phyloP scores from a whole-genome alignment of 2,888 invertebrate genomes.

The Tetragonisca angustula region DNA sequence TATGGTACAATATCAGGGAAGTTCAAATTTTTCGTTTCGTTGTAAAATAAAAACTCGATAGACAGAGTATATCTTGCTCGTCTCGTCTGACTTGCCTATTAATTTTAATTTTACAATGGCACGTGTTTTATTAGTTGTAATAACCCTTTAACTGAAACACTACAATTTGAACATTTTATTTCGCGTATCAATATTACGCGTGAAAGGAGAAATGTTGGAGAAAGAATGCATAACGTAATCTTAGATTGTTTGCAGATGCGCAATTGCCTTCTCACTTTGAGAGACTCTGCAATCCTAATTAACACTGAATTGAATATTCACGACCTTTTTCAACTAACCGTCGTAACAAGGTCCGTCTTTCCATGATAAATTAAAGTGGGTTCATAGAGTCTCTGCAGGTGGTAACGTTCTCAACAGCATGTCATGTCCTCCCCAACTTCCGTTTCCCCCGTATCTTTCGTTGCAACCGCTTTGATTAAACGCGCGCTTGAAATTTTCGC shows the following conservation, averaged over 20 bases:
- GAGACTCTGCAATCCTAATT: slow-evolving; percentile 42
- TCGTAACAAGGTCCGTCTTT: slow-evolving; percentile 24
- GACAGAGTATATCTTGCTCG: no score
- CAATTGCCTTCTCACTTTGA: slow-evolving; percentile 28
- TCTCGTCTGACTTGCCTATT: no score
- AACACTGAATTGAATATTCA: slow-evolving; percentile 61
- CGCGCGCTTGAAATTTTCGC: background rate
- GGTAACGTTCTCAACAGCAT: slow-evolving; percentile 20
- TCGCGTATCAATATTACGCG: no score
- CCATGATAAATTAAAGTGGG: slow-evolving; percentile 53
- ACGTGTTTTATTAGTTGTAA: no score
- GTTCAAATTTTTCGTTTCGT: no score
- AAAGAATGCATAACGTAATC: slow-evolving; percentile 5
- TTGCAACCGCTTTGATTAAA: slow-evolving; percentile 27
- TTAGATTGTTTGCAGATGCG: slow-evolving; percentile 14
- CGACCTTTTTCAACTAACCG: slow-evolving; percentile 49
- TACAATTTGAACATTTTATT: no score
- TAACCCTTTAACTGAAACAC: no score
- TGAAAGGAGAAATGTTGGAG: background rate
- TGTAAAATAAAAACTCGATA: no score
- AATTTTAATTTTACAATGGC: no score
- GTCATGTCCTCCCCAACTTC: slow-evolving; percentile 22
- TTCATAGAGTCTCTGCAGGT: slow-evolving; percentile 28
- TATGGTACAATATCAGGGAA: no score
- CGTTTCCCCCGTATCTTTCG: background rate